Evolutionary conservation across 2,113 vertebrate genomes (phyloP).

Genomic region (Laterallus jamaicensis): DNA sequence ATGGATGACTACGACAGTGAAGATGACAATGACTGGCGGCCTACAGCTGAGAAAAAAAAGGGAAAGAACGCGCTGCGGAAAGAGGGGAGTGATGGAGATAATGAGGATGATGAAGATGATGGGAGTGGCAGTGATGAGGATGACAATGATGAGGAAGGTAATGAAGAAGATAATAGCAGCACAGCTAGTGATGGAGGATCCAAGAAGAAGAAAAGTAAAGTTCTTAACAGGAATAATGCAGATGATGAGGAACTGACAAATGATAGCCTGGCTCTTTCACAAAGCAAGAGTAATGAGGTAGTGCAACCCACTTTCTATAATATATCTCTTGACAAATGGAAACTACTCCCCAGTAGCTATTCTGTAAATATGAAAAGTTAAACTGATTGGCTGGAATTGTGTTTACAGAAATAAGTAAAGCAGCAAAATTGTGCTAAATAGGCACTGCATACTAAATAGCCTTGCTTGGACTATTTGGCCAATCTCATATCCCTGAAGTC

Average conservation of each 20-base stretch:
- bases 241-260: constrained; percentile 98
- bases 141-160: constrained; percentile 80
- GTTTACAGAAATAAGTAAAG: neutral
- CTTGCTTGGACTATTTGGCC: neutral
- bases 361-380: constrained; percentile 35
- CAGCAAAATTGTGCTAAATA: neutral
- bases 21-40: constrained; percentile 98
- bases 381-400: constrained; percentile 11
- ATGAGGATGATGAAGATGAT: constrained; percentile 83
- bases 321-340: constrained; percentile 74
- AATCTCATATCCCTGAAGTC: neutral
- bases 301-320: constrained; percentile 80
- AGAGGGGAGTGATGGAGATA: constrained; percentile 85
- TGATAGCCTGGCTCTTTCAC: constrained; percentile 95
- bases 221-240: constrained; percentile 82
- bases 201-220: constrained; percentile 88
- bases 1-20: constrained; percentile 99
- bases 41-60: constrained; percentile 87
- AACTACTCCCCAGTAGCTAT: constrained; percentile 35
- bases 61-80: constrained; percentile 80
- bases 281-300: constrained; percentile 97
- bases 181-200: constrained; percentile 84
- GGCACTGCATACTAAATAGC: neutral
- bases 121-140: constrained; percentile 82
- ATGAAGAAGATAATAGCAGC: constrained; percentile 81